phyloP scores from a whole-genome alignment of 2,888 invertebrate genomes.

The Plemyria rubiginata region DNA sequence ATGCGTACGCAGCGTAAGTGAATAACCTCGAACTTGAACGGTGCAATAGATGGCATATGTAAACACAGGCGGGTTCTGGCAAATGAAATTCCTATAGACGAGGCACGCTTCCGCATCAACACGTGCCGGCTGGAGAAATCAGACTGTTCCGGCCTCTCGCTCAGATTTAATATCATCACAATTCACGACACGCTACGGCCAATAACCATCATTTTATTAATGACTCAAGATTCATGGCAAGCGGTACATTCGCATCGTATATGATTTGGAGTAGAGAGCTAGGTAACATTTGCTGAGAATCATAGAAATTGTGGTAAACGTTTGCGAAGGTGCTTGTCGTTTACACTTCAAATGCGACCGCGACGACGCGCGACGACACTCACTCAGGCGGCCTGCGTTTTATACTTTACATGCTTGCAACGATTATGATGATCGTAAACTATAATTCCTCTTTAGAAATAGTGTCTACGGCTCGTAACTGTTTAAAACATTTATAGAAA shows the following conservation, averaged over 20 bases:
- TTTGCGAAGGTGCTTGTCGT: neutral
- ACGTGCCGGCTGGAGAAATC: conserved; percentile 69
- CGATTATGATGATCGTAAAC: conserved; percentile 39
- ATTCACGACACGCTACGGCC: conserved; percentile 42
- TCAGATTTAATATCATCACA: conserved; percentile 47
- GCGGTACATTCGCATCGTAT: neutral
- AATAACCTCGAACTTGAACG: conserved; percentile 81
- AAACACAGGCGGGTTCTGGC: conserved; percentile 70
- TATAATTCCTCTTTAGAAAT: conserved; percentile 20
- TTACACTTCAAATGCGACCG: neutral
- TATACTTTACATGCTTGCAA: conserved; percentile 43
- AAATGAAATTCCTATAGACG: conserved; percentile 70
- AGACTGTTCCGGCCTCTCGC: conserved; percentile 50
- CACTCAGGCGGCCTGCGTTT: neutral
- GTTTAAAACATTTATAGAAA: conserved; percentile 31
- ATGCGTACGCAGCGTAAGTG: conserved; percentile 45
- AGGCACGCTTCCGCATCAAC: conserved; percentile 67
- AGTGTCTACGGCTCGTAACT: conserved; percentile 17
- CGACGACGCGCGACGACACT: neutral
- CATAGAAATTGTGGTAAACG: neutral
- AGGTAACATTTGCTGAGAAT: neutral
- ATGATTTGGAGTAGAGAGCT: neutral
- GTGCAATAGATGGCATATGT: conserved; percentile 63
- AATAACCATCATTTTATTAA: conserved; percentile 42
- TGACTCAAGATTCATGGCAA: neutral